Percentiles rank a stretch among this genome's conserved stretches.
phyloP scores from a whole-genome alignment of 64 coral and sea anemone genomes.

The Pocillopora verrucosa region DNA sequence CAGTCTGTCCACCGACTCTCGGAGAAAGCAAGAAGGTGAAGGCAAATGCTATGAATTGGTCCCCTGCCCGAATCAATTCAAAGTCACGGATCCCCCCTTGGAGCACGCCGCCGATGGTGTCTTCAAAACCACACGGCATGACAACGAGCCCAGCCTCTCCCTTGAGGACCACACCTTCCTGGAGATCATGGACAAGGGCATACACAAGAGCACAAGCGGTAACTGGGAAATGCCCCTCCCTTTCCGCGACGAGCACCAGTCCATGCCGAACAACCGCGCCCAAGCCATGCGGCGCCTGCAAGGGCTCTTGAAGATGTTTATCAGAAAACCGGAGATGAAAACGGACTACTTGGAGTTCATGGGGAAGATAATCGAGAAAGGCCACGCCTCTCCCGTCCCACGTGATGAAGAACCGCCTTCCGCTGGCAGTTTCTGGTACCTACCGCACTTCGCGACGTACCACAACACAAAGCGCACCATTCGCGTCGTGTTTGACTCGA shows the following conservation, averaged over 20 bases:
- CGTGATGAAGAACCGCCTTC: no score
- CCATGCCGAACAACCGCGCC: slow-evolving; percentile 48
- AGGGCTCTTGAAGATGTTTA: no score
- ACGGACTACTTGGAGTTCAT: no score
- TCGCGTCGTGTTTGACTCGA: background rate
- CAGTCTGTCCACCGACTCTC: background rate
- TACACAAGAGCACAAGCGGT: slow-evolving; percentile 20
- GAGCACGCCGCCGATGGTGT: background rate
- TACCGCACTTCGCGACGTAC: background rate
- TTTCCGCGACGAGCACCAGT: background rate
- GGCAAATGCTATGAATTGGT: background rate
- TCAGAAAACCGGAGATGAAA: no score
- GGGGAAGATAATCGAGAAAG: no score
- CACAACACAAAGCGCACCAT: background rate
- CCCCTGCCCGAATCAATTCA: background rate
- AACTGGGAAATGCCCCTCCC: slow-evolving; percentile 61
- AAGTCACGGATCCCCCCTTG: background rate
- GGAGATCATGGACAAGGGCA: slow-evolving; percentile 25
- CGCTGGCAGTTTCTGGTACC: background rate
- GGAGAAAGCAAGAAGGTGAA: background rate
- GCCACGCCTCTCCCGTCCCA: no score
- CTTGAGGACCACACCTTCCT: slow-evolving; percentile 13
- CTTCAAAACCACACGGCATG: background rate
- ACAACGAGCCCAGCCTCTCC: slow-evolving; percentile 17
- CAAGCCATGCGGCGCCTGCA: no score